Evolutionary conservation across 2,888 invertebrate genomes (phyloP).

Genomic region (Nasonia oneida): DNA sequence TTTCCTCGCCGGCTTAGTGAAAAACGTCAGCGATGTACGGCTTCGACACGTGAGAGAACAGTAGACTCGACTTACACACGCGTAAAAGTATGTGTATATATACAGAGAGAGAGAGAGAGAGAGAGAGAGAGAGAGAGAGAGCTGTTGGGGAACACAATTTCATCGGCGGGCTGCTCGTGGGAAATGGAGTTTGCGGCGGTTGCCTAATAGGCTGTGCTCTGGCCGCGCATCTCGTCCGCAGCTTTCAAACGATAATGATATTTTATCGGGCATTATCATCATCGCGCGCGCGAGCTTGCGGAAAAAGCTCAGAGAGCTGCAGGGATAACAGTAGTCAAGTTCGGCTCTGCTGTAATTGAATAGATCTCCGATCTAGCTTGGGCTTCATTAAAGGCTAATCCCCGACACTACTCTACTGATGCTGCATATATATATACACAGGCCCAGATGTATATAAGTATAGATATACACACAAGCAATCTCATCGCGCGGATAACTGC

Average conservation of each 20-base stretch:
- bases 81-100: background rate
- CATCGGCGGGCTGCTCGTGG: background rate
- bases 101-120: too few species aligned
- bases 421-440: background rate
- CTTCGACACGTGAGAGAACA: background rate
- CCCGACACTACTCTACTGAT: background rate
- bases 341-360: slow-evolving; percentile 25
- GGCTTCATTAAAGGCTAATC: slow-evolving; percentile 39
- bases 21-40: background rate
- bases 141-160: slow-evolving; percentile 18
- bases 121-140: background rate
- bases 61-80: background rate
- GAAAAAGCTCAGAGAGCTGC: background rate
- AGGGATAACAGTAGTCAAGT: slow-evolving; percentile 14
- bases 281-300: background rate
- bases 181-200: slow-evolving; percentile 35
- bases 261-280: slow-evolving; percentile 14
- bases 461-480: background rate
- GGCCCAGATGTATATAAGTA: background rate
- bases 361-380: background rate
- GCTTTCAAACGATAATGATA: slow-evolving; percentile 21
- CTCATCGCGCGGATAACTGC: slow-evolving; percentile 36
- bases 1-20: background rate
- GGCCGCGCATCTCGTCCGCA: background rate
- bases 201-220: slow-evolving; percentile 3